phyloP scores from a whole-genome alignment of 2,113 vertebrate genomes.

The Rostratula benghalensis region DNA sequence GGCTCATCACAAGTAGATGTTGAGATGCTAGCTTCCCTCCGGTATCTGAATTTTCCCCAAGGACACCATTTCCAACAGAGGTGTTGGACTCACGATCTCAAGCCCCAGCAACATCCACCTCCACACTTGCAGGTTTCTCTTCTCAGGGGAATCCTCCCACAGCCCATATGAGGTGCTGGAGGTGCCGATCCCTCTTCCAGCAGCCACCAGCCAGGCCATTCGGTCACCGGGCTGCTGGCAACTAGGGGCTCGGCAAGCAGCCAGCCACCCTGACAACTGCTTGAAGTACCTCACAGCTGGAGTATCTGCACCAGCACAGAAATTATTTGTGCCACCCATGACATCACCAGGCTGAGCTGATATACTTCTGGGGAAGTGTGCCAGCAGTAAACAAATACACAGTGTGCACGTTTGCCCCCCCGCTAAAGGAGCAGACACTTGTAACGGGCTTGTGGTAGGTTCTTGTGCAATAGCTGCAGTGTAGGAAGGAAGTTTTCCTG shows the following conservation, averaged over 20 bases:
- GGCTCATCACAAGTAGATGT: not conserved
- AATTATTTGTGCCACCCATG: accelerated
- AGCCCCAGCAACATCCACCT: accelerated
- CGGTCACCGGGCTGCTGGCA: not conserved
- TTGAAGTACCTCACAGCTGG: too few species aligned
- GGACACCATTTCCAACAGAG: not conserved
- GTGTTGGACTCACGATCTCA: accelerated
- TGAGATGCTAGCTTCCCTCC: not conserved
- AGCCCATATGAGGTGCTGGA: not conserved
- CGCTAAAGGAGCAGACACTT: not conserved
- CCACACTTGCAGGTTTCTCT: accelerated
- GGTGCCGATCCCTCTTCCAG: not conserved
- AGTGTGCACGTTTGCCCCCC: accelerated
- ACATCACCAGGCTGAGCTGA: not conserved
- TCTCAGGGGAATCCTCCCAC: not conserved
- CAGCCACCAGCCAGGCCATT: not conserved
- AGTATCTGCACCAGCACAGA: not conserved
- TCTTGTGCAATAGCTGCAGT: accelerated
- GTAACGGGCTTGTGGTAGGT: not conserved
- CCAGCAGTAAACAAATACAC: not conserved
- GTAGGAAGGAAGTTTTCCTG: not conserved
- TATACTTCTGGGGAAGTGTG: not conserved
- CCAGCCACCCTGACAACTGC: not conserved
- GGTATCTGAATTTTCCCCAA: not conserved
- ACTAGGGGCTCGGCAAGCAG: not conserved